A percentile compares a stretch with the other conserved stretches of the same genome.
These are phyloP conservation scores for Bubo blakistoni DNA, from an alignment of 2,113 vertebrate species.

Conservation along the genomic window DNA sequence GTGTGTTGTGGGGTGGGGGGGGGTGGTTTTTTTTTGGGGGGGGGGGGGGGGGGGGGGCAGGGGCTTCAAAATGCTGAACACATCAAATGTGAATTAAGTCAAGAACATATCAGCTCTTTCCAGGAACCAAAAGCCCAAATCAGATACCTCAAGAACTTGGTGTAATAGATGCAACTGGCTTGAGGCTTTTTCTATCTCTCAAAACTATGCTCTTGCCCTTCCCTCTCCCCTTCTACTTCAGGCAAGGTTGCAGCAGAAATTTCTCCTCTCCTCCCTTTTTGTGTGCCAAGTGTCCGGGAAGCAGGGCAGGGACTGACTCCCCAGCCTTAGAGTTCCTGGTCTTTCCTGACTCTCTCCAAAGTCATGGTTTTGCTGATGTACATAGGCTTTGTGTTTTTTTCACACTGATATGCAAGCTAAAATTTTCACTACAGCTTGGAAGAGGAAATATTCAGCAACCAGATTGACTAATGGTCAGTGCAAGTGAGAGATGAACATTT, in stretches of 20 bases:
- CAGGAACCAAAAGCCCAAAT: background rate
- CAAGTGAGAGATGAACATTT: background rate
- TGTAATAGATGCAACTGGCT: background rate
- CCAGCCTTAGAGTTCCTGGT: background rate
- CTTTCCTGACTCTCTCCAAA: background rate
- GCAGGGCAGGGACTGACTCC: background rate
- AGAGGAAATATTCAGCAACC: background rate
- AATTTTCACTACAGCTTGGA: background rate
- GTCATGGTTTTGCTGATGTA: background rate
- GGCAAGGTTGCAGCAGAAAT: background rate
- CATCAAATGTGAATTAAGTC: background rate
- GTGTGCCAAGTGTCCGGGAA: background rate
- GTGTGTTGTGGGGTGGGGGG: too few relatives aligned
- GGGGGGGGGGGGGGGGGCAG: too few relatives aligned
- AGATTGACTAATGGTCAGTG: rapidly evolving
- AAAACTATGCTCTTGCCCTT: background rate
- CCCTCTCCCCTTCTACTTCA: background rate
- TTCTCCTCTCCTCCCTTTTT: background rate
- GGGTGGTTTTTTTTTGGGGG: background rate
- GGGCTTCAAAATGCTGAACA: background rate
- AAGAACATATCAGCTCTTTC: background rate
- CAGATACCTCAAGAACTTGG: background rate
- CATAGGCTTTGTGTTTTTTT: background rate
- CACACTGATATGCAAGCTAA: background rate
- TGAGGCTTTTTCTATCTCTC: background rate